Evolutionary conservation across 2,113 vertebrate species (phyloP).

Genomic region (Solea solea): DNA sequence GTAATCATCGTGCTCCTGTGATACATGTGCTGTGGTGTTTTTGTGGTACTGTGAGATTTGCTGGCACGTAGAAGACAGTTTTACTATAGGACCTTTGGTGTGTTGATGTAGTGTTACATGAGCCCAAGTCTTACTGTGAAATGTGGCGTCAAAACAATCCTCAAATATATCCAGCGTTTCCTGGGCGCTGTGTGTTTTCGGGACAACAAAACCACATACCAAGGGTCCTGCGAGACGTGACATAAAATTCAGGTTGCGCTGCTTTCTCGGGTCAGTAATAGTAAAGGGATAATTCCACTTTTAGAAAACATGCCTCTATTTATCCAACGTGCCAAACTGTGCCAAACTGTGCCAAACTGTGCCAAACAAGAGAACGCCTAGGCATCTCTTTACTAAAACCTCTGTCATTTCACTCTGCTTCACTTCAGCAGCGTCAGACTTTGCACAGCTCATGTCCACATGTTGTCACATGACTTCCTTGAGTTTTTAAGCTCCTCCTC

Average conservation of each 20-base stretch:
- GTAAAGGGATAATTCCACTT: too few species aligned
- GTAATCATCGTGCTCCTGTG: constrained; percentile 50
- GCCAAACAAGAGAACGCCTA: too few species aligned
- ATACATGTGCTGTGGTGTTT: constrained; percentile 61
- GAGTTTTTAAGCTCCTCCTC: too few species aligned
- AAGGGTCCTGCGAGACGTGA: background rate
- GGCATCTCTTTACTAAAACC: too few species aligned
- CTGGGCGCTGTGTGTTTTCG: background rate
- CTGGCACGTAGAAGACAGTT: constrained; percentile 30
- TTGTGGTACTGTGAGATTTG: constrained; percentile 44
- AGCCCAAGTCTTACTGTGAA: background rate
- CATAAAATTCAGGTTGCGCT: background rate
- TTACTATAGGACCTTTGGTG: constrained; percentile 21
- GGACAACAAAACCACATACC: background rate
- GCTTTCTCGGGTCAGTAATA: background rate
- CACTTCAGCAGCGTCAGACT: too few species aligned
- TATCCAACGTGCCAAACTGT: too few species aligned
- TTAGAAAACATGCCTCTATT: too few species aligned
- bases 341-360: too few species aligned
- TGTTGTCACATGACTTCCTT: too few species aligned
- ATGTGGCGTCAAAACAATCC: background rate
- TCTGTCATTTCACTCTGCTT: too few species aligned
- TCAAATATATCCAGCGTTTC: background rate
- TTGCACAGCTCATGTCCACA: too few species aligned
- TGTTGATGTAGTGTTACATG: background rate